phyloP scores from a whole-genome alignment of 2,797 vertebrate species.

The Halcyon leucocephala region DNA sequence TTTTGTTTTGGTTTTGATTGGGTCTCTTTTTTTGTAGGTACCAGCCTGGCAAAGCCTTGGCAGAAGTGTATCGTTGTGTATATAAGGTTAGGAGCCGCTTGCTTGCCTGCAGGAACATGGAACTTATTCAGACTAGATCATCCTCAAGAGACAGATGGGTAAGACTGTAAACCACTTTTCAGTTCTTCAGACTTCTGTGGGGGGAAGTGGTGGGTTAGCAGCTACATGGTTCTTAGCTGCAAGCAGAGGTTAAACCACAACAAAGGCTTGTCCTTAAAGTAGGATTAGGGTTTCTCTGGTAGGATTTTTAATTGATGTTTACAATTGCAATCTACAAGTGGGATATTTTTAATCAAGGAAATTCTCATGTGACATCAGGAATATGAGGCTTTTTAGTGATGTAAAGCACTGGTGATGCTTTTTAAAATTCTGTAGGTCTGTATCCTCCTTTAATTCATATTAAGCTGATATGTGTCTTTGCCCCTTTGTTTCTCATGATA shows the following conservation, averaged over 20 bases:
- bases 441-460: not conserved
- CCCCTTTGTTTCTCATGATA: not conserved
- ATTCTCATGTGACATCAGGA: not conserved
- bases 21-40: slow-evolving; percentile 81
- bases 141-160: slow-evolving; percentile 95
- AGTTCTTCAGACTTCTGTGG: not conserved
- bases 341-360: not conserved
- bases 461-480: not conserved
- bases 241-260: too few relatives aligned
- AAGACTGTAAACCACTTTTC: slow-evolving; percentile 45
- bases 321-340: not conserved
- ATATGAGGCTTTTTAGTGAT: not conserved
- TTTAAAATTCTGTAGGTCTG: not conserved
- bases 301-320: not conserved
- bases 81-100: slow-evolving; percentile 96
- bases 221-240: too few relatives aligned
- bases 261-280: not conserved
- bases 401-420: not conserved
- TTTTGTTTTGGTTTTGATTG: not conserved
- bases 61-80: slow-evolving; percentile 94
- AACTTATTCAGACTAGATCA: slow-evolving; percentile 92
- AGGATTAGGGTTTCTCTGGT: not conserved
- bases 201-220: too few relatives aligned
- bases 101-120: slow-evolving; percentile 96
- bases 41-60: slow-evolving; percentile 93